Conservation (phyloP, 1,140 invertebrate species). For the Hermatobates lingyangjiaoensis region DNA sequence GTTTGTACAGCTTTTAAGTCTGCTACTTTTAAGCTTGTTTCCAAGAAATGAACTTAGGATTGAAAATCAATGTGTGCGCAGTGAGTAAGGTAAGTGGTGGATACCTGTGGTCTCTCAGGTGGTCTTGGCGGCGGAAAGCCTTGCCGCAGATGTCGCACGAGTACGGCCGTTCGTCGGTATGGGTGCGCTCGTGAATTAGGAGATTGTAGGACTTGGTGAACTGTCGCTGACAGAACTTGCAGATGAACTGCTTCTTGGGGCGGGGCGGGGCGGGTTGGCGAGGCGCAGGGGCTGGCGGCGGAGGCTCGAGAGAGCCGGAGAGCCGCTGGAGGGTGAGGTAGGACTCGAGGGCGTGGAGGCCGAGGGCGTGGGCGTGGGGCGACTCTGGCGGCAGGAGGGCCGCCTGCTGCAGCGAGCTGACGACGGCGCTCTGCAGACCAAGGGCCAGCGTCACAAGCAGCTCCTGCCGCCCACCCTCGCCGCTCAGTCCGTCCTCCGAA, state of each 20-base stretch:
- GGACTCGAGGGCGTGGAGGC: slow-evolving; percentile 62
- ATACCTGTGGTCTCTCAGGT: slow-evolving; percentile 29
- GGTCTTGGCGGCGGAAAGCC: slow-evolving; percentile 37
- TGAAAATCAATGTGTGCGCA: background rate
- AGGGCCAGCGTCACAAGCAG: slow-evolving; percentile 35
- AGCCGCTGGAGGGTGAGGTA: slow-evolving; percentile 60
- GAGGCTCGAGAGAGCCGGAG: slow-evolving; percentile 20
- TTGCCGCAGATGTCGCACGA: slow-evolving; percentile 91
- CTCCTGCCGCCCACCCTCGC: no score
- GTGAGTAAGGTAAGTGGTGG: background rate
- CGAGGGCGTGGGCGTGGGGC: slow-evolving; percentile 54
- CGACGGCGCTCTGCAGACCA: slow-evolving; percentile 53
- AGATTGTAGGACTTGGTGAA: slow-evolving; percentile 98
- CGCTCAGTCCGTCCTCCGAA: no score
- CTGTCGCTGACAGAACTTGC: slow-evolving; percentile 88
- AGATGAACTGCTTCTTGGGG: slow-evolving; percentile 54
- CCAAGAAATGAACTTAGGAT: background rate
- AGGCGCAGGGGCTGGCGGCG: slow-evolving; percentile 26
- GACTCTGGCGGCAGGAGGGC: slow-evolving; percentile 54
- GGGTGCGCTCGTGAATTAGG: slow-evolving; percentile 90
- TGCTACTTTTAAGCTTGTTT: no score
- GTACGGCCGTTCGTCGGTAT: slow-evolving; percentile 94
- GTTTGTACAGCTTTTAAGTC: no score
- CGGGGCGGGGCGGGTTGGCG: slow-evolving; percentile 31
- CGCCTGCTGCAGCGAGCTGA: slow-evolving; percentile 51